Percentiles rank a stretch among this genome's conserved stretches.
Evolutionary conservation across 2,888 invertebrate genomes (phyloP).

Genomic region (Pseudococcus jackbeardsleyi): DNA sequence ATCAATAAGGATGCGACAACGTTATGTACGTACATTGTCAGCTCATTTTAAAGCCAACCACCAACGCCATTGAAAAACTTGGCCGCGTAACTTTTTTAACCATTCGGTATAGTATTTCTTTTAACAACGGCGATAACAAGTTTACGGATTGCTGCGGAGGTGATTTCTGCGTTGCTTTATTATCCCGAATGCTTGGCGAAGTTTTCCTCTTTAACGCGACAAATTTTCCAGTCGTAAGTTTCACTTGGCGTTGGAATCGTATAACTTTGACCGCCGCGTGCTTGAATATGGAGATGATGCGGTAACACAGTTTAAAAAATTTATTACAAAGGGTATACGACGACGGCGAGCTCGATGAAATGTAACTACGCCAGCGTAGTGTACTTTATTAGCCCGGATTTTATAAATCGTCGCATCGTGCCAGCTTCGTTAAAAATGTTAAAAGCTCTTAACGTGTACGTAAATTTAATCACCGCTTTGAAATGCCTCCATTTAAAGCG

Average conservation of each 20-base stretch:
- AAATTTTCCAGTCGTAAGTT: conserved; percentile 43
- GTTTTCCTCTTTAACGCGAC: conserved; percentile 45
- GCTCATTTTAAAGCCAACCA: conserved; percentile 48
- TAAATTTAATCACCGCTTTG: conserved; percentile 29
- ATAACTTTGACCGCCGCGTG: neutral
- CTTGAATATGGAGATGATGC: neutral
- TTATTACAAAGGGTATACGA: neutral
- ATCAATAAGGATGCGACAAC: conserved; percentile 38
- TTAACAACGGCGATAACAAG: conserved; percentile 52
- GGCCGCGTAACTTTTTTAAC: conserved; percentile 50
- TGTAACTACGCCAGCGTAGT: neutral
- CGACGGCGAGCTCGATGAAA: neutral
- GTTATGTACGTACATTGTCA: neutral
- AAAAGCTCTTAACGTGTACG: conserved; percentile 1
- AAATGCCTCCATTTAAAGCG: neutral
- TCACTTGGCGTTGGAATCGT: neutral
- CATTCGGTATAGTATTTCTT: conserved; percentile 52
- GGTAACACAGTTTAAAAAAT: neutral
- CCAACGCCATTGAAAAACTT: conserved; percentile 14
- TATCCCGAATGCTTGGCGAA: conserved; percentile 8
- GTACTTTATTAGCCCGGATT: neutral
- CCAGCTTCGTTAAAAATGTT: neutral
- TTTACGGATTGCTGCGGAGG: conserved; percentile 54
- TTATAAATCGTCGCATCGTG: neutral
- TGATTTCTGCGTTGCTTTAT: conserved; percentile 42